phyloP scores from a whole-genome alignment of 1,140 invertebrate genomes.

The Mycetomoellerius zeteki region DNA sequence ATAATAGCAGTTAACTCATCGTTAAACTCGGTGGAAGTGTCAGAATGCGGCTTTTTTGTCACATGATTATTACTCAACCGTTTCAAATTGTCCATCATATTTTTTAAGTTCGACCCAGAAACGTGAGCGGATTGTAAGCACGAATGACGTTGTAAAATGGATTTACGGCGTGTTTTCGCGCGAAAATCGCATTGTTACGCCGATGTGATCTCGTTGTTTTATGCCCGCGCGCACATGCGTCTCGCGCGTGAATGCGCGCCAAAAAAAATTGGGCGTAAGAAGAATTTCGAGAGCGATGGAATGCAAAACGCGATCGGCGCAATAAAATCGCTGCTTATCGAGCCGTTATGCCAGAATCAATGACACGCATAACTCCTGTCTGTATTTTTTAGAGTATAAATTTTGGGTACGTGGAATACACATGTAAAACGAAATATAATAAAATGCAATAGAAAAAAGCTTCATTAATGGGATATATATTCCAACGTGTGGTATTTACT shows the following conservation, averaged over 20 bases:
- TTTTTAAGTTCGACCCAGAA: conserved; percentile 43
- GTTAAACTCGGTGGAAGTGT: background rate
- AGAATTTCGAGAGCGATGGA: background rate
- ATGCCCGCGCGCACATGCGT: background rate
- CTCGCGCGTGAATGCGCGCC: background rate
- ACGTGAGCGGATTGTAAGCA: background rate
- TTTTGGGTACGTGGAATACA: background rate
- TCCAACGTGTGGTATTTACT: background rate
- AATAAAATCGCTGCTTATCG: conserved; percentile 28
- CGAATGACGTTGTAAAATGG: conserved; percentile 49
- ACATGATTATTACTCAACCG: conserved; percentile 8
- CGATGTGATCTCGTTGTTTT: conserved; percentile 37
- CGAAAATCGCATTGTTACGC: conserved; percentile 12
- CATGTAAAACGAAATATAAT: background rate
- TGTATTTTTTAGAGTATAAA: background rate
- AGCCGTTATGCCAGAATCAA: background rate
- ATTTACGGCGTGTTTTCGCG: conserved; percentile 45
- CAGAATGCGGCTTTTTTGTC: background rate
- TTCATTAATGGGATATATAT: background rate
- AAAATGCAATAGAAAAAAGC: background rate
- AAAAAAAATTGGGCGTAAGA: conserved; percentile 33
- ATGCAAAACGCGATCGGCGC: background rate
- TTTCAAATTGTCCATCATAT: conserved; percentile 36
- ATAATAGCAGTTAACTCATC: background rate
- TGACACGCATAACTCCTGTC: background rate